A percentile compares a stretch with the other conserved stretches of the same genome.
phyloP scores from a whole-genome alignment of 2,888 invertebrate genomes.

The Punctoribates punctum region DNA sequence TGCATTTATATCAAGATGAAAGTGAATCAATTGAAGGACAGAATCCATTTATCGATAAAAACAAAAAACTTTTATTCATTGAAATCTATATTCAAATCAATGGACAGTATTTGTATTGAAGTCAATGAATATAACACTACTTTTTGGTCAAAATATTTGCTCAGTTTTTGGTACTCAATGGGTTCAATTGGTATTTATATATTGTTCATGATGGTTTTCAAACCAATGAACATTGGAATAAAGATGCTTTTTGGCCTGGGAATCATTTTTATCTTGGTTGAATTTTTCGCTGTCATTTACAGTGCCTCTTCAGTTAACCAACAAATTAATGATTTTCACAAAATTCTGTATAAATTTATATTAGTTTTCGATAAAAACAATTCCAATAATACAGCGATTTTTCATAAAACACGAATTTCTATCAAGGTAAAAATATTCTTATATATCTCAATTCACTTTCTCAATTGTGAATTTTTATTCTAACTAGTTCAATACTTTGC shows the following conservation, averaged over 20 bases:
- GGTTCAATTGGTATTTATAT: background rate
- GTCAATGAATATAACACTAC: background rate
- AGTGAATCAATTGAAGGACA: background rate
- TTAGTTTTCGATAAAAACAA: too few species aligned
- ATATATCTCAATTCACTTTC: too few species aligned
- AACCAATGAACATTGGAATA: background rate
- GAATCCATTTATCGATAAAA: background rate
- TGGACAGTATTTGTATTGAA: background rate
- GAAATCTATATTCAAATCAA: background rate
- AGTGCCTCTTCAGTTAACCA: background rate
- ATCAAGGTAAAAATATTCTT: too few species aligned
- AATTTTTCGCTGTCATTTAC: background rate
- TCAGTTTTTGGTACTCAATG: background rate
- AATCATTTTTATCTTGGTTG: background rate
- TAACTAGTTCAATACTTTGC: too few species aligned
- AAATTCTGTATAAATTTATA: background rate
- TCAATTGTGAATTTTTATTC: too few species aligned
- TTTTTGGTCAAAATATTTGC: background rate
- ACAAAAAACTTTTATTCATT: background rate
- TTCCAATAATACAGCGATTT: too few species aligned
- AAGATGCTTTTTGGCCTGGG: too few species aligned
- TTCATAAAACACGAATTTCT: too few species aligned
- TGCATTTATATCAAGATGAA: background rate
- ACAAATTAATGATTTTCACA: background rate
- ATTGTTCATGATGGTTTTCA: background rate